Conservation (phyloP, 2,797 vertebrate species). For the Anas georgica region DNA sequence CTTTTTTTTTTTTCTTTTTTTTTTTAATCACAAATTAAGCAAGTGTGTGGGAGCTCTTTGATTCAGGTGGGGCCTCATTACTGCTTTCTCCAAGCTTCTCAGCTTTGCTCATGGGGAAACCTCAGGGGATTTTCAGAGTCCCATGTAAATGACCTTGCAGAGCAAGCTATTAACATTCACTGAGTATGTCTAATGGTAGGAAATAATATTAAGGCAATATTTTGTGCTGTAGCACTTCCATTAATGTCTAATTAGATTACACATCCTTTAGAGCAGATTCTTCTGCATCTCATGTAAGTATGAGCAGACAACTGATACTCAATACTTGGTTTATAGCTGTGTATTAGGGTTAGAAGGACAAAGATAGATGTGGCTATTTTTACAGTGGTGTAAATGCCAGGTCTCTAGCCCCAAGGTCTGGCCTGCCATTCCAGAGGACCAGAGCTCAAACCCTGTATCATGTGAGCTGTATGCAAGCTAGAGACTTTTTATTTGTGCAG, state of each 20-base stretch:
- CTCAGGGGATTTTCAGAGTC: not conserved
- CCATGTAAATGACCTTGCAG: not conserved
- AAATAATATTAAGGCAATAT: not conserved
- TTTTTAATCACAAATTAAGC: not conserved
- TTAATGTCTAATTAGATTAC: not conserved
- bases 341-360: not conserved
- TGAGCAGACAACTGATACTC: not conserved
- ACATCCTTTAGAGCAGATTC: not conserved
- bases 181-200: not conserved
- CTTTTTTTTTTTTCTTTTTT: not conserved
- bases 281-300: not conserved
- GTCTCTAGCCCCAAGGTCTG: not conserved
- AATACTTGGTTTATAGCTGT: not conserved
- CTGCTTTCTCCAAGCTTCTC: not conserved
- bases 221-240: not conserved
- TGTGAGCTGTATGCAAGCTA: not conserved
- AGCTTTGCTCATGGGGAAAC: not conserved
- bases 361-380: conserved; percentile 32
- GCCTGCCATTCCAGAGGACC: not conserved
- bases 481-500: not conserved
- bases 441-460: not conserved
- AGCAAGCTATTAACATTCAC: not conserved
- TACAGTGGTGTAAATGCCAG: not conserved
- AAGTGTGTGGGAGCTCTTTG: not conserved
- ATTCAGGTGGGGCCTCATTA: not conserved